phyloP scores from a whole-genome alignment of 2,797 vertebrate genomes.

The Sebastes oblongus region DNA sequence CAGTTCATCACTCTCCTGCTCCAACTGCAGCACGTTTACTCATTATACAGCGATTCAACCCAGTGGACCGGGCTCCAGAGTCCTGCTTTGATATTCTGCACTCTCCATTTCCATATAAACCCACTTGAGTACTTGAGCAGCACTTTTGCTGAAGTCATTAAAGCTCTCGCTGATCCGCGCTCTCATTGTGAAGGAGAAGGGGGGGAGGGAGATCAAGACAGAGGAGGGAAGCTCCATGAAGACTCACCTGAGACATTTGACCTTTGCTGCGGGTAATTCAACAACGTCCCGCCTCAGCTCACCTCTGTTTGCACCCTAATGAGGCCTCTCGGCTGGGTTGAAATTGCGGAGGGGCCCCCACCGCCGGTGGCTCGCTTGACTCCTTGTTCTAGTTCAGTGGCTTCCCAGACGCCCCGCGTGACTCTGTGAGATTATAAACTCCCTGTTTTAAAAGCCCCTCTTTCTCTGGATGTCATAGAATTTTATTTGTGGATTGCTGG shows the following conservation, averaged over 20 bases:
- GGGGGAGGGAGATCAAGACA: background rate
- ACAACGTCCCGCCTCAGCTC: conserved; percentile 27
- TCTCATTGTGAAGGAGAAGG: background rate
- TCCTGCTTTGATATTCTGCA: conserved; percentile 40
- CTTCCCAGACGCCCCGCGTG: conserved; percentile 65
- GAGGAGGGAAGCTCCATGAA: background rate
- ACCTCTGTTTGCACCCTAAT: conserved; percentile 29
- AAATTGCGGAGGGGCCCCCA: conserved; percentile 30
- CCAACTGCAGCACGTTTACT: conserved; percentile 27
- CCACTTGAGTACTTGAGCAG: conserved; percentile 32
- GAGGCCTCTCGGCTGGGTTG: conserved; percentile 38
- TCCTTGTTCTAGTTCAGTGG: conserved; percentile 61
- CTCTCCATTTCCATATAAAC: conserved; percentile 39
- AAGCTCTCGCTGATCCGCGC: conserved; percentile 26
- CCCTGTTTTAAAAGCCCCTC: conserved; percentile 40
- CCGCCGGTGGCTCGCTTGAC: conserved; percentile 24
- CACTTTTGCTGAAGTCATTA: conserved; percentile 36
- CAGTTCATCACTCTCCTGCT: conserved; percentile 30
- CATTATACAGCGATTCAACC: conserved; percentile 37
- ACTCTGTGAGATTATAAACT: conserved; percentile 59
- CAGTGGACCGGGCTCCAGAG: conserved; percentile 10
- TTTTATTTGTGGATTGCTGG: conserved; percentile 48
- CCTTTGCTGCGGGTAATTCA: conserved; percentile 39
- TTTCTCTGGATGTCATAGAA: conserved; percentile 10
- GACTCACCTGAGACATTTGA: conserved; percentile 62